Percentiles rank a stretch among this genome's conserved stretches.
Evolutionary conservation across 2,888 invertebrate genomes (phyloP).

Genomic region (Lacanobia wlatinum): DNA sequence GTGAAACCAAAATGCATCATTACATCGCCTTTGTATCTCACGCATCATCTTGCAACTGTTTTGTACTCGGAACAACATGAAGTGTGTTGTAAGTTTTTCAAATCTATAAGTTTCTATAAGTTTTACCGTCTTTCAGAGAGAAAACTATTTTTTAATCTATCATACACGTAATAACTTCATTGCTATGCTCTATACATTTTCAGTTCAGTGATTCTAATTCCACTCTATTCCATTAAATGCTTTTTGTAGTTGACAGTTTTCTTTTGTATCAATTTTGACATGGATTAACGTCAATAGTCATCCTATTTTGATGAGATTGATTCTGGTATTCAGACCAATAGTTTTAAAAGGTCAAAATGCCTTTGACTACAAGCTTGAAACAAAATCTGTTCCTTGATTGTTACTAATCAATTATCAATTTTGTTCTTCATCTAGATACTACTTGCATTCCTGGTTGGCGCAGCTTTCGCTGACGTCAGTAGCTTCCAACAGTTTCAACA

Average conservation of each 20-base stretch:
- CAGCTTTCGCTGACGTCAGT: conserved; percentile 79
- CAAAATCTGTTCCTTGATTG: not conserved
- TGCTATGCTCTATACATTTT: not conserved
- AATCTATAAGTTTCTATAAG: not conserved
- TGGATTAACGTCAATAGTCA: not conserved
- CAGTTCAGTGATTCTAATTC: not conserved
- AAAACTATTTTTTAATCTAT: not conserved
- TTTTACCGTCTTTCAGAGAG: conserved; percentile 7
- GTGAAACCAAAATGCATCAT: conserved; percentile 87
- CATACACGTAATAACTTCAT: not conserved
- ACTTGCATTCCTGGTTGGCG: conserved; percentile 67
- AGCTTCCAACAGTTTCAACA: conserved; percentile 80
- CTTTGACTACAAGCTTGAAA: not conserved
- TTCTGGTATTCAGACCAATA: not conserved
- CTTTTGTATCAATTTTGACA: not conserved
- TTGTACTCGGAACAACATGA: conserved; percentile 79
- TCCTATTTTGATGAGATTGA: not conserved
- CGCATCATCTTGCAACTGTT: conserved; percentile 72
- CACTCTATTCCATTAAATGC: not conserved
- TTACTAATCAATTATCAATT: not conserved
- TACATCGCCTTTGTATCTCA: conserved; percentile 78
- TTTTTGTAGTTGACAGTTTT: not conserved
- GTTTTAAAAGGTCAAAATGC: not conserved
- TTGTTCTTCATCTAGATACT: conserved; percentile 67
- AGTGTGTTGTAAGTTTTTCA: conserved; percentile 84